Base-by-base conservation (phyloP, 2,797 vertebrate species). In the Delichon dasypus region DNA sequence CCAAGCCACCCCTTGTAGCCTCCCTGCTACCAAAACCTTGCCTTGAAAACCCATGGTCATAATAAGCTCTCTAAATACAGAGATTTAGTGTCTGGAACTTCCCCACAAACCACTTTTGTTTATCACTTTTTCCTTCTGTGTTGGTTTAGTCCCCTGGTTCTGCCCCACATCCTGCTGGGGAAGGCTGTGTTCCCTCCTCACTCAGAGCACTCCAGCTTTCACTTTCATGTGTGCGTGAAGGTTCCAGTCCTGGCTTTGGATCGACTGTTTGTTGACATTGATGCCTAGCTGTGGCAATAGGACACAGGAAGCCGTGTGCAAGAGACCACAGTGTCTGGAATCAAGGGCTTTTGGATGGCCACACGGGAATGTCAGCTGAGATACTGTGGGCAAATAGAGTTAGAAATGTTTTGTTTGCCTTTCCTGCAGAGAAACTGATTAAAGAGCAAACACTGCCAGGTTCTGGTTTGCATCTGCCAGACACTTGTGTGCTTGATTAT, bases 201-300 rank as follows among this genome's bases (percentile, higher is more conserved):
- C 13, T 11, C 5, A 4, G 32, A 70, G 32, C 7, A 15, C 21
- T 57, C 26, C 36, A 11, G 36, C 61, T 86, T 19, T 84, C 22
- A 4, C 14, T 19, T 32, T 50, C 7, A 1, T 16, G 9, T 30
- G 54, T 47, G 23, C 2, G 2, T 27, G 57, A n/a, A 54, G 27
- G 20, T 9, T 66, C 20, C 27, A 57, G 32, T 23, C 20, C 77
- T 74, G 57, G 26, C 27, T 70, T 42, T 77, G 73, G 23, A 29
- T 7, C 0, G 0, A 3, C 5, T 25, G 17, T 27, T 47, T 66
- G 8, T 34, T 27, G 60, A 45, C 3, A 3, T 2, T 53, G 55
- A 8, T 21, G 32, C 26, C 20, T 7, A 47, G 60, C 42, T 30
- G 6, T 18, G 29, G 38, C 48, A 77, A 8, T 3, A 54, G 54